Evolutionary conservation across 2,113 vertebrate species (phyloP).

Genomic region (Benitochromis conjunctus): DNA sequence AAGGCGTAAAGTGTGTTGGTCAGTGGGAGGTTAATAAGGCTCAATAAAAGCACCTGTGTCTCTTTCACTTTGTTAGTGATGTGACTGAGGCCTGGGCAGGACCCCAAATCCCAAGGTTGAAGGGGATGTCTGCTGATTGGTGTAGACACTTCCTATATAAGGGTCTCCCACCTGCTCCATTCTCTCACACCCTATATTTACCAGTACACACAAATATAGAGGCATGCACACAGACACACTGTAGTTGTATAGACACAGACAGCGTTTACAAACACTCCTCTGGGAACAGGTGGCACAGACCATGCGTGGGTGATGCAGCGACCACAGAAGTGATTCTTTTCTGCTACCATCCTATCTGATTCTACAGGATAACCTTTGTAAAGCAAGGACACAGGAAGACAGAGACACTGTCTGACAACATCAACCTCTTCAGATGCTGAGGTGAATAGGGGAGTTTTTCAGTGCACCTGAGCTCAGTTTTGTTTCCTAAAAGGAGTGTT

Average conservation of each 20-base stretch:
- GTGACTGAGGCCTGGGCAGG: constrained; percentile 57
- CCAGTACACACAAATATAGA: not conserved
- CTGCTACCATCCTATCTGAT: constrained; percentile 57
- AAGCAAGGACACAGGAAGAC: constrained; percentile 61
- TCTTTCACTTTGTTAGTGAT: constrained; percentile 59
- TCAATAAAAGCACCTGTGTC: constrained; percentile 71
- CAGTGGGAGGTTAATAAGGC: constrained; percentile 66
- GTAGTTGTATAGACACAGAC: not conserved
- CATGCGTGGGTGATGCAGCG: constrained; percentile 31
- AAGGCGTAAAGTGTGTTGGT: constrained; percentile 11
- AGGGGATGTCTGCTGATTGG: constrained; percentile 68
- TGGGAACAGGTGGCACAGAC: constrained; percentile 60
- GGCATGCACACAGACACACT: not conserved
- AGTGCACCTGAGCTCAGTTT: constrained; percentile 43
- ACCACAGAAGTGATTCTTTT: constrained; percentile 63
- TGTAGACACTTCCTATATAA: constrained; percentile 67
- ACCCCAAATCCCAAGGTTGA: constrained; percentile 72
- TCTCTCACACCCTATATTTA: not conserved
- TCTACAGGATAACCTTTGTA: constrained; percentile 61
- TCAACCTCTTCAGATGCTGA: constrained; percentile 34
- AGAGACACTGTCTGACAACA: constrained; percentile 62
- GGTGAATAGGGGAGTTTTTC: constrained; percentile 41
- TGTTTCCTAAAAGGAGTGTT: not conserved
- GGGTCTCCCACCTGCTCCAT: constrained; percentile 54
- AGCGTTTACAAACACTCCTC: constrained; percentile 11